Conservation (phyloP, 2,113 vertebrate genomes). For the Xiphophorus hellerii region DNA sequence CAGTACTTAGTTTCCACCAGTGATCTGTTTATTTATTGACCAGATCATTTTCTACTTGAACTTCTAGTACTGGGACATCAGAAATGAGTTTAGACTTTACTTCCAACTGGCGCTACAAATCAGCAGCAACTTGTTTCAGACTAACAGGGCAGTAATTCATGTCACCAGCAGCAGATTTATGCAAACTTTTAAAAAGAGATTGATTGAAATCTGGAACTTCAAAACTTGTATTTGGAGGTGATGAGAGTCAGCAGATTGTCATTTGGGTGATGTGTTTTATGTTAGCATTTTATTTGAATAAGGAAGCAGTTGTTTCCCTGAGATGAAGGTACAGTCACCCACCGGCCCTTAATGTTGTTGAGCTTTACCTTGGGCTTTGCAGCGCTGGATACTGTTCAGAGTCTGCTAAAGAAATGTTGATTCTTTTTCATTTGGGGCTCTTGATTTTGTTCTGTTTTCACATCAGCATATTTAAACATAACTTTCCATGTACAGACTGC, state of each 20-base stretch:
- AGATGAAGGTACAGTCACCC: neutral
- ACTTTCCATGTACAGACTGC: neutral
- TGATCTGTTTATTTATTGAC: neutral
- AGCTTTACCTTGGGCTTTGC: neutral
- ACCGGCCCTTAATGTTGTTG: neutral
- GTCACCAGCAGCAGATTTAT: neutral
- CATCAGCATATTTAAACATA: neutral
- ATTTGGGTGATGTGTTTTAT: neutral
- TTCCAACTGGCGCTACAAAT: neutral
- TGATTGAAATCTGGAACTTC: no score
- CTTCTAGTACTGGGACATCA: neutral
- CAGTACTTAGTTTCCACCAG: neutral
- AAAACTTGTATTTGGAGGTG: neutral
- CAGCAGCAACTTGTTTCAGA: neutral
- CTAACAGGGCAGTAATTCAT: neutral
- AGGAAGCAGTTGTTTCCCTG: no score
- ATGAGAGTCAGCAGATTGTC: neutral
- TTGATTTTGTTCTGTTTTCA: neutral
- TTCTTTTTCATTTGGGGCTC: neutral
- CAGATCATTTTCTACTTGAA: neutral
- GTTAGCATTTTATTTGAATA: neutral
- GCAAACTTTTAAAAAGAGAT: neutral
- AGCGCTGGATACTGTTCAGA: neutral
- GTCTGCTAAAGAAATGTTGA: neutral
- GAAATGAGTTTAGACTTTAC: no score